Evolutionary conservation across 2,888 invertebrate species (phyloP), one percentile per base, ranked within the genome.

Genomic region (Troides helena): DNA sequence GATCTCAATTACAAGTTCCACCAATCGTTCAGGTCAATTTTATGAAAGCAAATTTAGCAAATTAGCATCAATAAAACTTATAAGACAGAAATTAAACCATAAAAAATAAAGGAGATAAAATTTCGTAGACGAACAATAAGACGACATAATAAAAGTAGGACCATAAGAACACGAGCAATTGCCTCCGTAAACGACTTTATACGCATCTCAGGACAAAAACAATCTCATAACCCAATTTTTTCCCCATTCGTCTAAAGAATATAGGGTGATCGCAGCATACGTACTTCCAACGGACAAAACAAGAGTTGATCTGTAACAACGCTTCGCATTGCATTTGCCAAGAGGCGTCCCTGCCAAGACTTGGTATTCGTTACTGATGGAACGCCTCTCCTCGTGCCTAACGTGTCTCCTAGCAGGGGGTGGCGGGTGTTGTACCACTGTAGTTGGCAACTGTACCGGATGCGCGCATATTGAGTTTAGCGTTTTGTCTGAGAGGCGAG

Each of bases 401-500:
- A 76, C 73, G 72, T 72, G 72, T 71, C 71, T 74, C 76, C 76
- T 73, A 73, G 71, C 69, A 70, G 72, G 74, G 81, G 79, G 80
- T 74, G 53, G 53, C 17, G 39, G 39, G 39, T 39, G 39, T 39
- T 39, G 39, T 39, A 39, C 74, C 72, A 64, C 72, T 75, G 76
- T 80, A 82, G 80, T 90, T 90, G 90, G 90, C 90, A 91, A 78
- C 83, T 78, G 81, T 85, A 82, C 83, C 81, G 80, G 76, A 79
- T 75, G 75, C 80, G 79, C 85, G 85, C 88, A 89, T 89, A 90
- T 90, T 90, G 88, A 88, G 87, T 87, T 83, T 84, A 82, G 77
- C 85, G 83, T 85, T 86, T 88, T 85, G 87, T 88, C 85, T 85
- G 87, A 85, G 83, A 85, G 82, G 78, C 83, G 80, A 81, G 81